phyloP scores from a whole-genome alignment of 1,140 invertebrate genomes.

The Lethrus apterus region DNA sequence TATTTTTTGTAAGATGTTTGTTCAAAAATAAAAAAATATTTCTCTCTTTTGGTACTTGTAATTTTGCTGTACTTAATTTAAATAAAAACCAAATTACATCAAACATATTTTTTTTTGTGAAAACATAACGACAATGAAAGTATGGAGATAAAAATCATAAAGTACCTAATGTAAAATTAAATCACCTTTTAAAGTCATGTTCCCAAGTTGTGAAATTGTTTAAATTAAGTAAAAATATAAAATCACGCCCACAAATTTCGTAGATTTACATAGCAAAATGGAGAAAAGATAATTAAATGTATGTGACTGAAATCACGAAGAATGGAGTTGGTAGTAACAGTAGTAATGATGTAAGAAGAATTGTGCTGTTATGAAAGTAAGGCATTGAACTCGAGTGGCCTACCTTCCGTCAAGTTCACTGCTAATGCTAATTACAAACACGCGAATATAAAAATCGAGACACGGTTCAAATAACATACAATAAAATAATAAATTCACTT shows the following conservation, averaged over 20 bases:
- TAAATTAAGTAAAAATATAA: too few species aligned
- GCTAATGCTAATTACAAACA: constrained; percentile 18
- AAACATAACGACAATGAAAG: background rate
- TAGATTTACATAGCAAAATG: too few species aligned
- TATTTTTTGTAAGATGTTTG: too few species aligned
- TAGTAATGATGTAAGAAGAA: constrained; percentile 37
- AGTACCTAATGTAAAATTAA: too few species aligned
- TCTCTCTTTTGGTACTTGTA: too few species aligned
- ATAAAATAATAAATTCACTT: background rate
- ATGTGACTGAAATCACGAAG: constrained; percentile 5
- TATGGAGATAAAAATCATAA: background rate
- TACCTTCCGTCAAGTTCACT: constrained; percentile 35
- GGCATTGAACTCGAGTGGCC: constrained; percentile 36
- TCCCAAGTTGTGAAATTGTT: too few species aligned
- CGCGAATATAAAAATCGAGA: background rate
- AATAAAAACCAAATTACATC: background rate
- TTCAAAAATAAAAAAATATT: too few species aligned
- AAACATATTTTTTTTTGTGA: too few species aligned
- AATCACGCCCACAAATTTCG: too few species aligned
- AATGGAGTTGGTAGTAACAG: constrained; percentile 12
- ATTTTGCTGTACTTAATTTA: background rate
- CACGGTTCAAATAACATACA: background rate
- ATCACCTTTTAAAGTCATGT: too few species aligned
- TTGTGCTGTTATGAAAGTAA: constrained; percentile 37
- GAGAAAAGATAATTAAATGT: constrained; percentile 6